Base-by-base conservation (phyloP, 2,888 invertebrate species). In the Perithous albicinctus region DNA sequence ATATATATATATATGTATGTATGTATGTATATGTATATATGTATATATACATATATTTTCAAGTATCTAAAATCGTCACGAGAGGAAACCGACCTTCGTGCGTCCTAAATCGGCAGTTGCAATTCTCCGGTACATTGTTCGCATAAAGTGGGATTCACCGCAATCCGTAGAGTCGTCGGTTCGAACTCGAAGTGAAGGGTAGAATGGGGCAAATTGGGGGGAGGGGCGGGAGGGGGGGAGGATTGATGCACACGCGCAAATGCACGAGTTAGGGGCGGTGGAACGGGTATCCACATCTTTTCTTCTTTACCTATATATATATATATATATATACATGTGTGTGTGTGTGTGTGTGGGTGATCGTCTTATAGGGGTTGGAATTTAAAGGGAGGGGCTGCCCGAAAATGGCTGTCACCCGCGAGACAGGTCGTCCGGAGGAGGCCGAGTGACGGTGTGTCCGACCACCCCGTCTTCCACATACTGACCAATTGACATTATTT, bases 361-460 rank as follows among this genome's bases (percentile, higher is more conserved):
- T 46, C 48, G 80, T 38, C 20, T 76, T 63, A 77, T 54, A 87
- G 86, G 89, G 88, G 87, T 86, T 86, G 88, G 86, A 87, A 86
- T 86, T 88, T 85, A 88, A 91, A 91, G 92, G 92, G 92, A 92
- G 91, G 92, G 91, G 91, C 92, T 90, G 87, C 63, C 86, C 89
- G 89, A 91, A 91, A 91, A 92, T 92, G 92, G 92, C 91, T 90
- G 91, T 89, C 90, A 89, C 89, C 84, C 89, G 88, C 88, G 87
- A 89, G 88, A 89, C 89, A 88, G 89, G 88, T 89, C 87, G 89
- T 89, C 88, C 87, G 86, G 87, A 89, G 87, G 90, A 89, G 88
- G 88, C 85, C 89, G 86, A 90, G 87, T 88, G 85, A 88, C 86
- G 87, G 85, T 72, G 85, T 72, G 73, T 73, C 69, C 77, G 69